Percentiles rank a stretch among this genome's conserved stretches.
phyloP scores from a whole-genome alignment of 2,888 invertebrate genomes.

The Xestia rhomboidea region DNA sequence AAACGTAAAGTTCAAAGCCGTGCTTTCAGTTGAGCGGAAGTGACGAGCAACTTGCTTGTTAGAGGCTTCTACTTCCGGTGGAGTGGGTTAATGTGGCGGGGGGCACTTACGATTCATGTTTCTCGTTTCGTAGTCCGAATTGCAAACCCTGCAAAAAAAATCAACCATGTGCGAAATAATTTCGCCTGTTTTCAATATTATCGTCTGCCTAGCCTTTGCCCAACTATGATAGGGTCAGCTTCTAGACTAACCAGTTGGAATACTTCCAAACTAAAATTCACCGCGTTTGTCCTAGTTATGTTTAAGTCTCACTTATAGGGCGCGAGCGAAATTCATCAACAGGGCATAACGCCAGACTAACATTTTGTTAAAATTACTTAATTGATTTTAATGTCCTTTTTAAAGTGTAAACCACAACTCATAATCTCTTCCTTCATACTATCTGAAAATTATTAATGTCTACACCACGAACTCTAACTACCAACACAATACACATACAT shows the following conservation, averaged over 20 bases:
- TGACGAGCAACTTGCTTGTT: slow-evolving; percentile 74
- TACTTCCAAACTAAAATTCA: not conserved
- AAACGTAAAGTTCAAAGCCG: slow-evolving; percentile 53
- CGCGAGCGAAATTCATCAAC: not conserved
- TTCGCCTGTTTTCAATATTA: not conserved
- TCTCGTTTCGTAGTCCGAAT: not conserved
- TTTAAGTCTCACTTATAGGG: not conserved
- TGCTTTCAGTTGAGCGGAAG: slow-evolving; percentile 65
- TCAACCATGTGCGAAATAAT: not conserved
- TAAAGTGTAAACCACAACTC: not conserved
- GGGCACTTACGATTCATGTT: slow-evolving; percentile 7
- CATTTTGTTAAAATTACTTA: not conserved
- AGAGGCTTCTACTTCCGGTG: slow-evolving; percentile 68
- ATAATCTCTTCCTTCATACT: not conserved
- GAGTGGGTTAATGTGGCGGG: slow-evolving; percentile 41
- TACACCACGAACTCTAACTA: not conserved
- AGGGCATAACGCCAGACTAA: not conserved
- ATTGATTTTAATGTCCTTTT: not conserved
- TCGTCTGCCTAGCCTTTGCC: not conserved
- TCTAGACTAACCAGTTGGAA: not conserved
- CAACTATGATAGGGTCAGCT: not conserved
- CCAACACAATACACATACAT: not conserved
- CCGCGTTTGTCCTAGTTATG: not conserved
- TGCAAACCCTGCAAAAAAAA: too few species aligned
- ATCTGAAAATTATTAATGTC: too few species aligned